Conservation (phyloP, 2,888 invertebrate species). For the Pinctada fucata region DNA sequence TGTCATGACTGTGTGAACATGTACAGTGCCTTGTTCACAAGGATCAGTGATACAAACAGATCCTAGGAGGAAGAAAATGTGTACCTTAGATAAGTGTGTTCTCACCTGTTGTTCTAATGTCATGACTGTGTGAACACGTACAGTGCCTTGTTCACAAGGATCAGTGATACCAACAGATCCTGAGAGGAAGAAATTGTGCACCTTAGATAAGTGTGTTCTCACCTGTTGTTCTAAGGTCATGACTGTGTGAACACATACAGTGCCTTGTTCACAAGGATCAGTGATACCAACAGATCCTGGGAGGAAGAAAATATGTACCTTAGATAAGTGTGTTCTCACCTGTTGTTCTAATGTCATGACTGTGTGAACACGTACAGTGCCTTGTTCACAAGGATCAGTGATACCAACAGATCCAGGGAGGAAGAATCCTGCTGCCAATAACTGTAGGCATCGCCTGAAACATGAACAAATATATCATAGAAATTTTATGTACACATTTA, state of each 20-base stretch:
- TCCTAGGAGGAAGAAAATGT: too few species aligned
- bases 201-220: not conserved
- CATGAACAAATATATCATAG: not conserved
- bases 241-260: not conserved
- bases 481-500: too few species aligned
- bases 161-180: not conserved
- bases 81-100: not conserved
- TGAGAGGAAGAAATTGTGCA: too few species aligned
- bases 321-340: constrained; percentile 58
- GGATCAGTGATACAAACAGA: constrained; percentile 88
- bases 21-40: constrained; percentile 89
- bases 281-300: constrained; percentile 83
- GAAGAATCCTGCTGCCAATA: constrained; percentile 95
- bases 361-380: constrained; percentile 92
- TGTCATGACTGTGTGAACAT: constrained; percentile 93
- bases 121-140: not conserved
- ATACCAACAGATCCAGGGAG: constrained; percentile 90
- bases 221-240: not conserved
- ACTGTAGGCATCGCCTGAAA: constrained; percentile 88
- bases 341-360: constrained; percentile 91
- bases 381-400: constrained; percentile 93
- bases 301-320: constrained; percentile 79
- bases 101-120: not conserved
- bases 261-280: not conserved
- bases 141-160: not conserved